Evolutionary conservation across 2,888 invertebrate genomes (phyloP).

Genomic region (Netelia virgata): DNA sequence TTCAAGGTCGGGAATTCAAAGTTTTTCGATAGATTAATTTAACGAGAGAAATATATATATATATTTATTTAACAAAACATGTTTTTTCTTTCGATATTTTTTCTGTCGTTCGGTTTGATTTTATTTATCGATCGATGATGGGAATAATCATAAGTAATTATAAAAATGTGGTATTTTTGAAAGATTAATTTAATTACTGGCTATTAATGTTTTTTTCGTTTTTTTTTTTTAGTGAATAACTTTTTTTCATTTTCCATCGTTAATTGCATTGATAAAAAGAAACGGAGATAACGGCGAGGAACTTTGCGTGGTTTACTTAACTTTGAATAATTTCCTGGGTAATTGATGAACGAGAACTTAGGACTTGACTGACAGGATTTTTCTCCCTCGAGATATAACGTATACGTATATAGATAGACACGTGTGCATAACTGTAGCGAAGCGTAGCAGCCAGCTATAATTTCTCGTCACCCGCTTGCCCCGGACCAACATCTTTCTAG

Average conservation of each 20-base stretch:
- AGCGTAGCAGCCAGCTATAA: conserved; percentile 13
- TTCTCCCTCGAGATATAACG: conserved; percentile 7
- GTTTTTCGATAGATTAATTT: not conserved
- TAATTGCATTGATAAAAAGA: conserved; percentile 1
- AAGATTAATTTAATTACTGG: too few relatives aligned
- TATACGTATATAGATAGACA: not conserved
- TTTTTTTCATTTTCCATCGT: not conserved
- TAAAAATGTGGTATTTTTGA: too few relatives aligned
- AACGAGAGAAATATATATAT: not conserved
- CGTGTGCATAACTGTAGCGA: not conserved
- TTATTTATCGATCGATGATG: too few relatives aligned
- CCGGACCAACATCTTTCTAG: conserved; percentile 26
- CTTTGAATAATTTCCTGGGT: not conserved
- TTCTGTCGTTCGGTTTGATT: too few relatives aligned
- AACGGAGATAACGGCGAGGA: not conserved
- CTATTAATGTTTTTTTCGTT: not conserved
- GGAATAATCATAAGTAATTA: too few relatives aligned
- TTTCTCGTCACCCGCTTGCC: conserved; percentile 37
- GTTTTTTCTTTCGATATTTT: too few relatives aligned
- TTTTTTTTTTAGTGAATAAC: not conserved
- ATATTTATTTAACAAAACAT: not conserved
- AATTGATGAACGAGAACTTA: conserved; percentile 20
- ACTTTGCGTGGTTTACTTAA: conserved; percentile 8
- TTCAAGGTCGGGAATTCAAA: not conserved
- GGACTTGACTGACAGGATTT: not conserved